Evolutionary conservation across 2,888 invertebrate species (phyloP), one percentile per base, ranked within the genome.

Genomic region (Anaspis maculata): DNA sequence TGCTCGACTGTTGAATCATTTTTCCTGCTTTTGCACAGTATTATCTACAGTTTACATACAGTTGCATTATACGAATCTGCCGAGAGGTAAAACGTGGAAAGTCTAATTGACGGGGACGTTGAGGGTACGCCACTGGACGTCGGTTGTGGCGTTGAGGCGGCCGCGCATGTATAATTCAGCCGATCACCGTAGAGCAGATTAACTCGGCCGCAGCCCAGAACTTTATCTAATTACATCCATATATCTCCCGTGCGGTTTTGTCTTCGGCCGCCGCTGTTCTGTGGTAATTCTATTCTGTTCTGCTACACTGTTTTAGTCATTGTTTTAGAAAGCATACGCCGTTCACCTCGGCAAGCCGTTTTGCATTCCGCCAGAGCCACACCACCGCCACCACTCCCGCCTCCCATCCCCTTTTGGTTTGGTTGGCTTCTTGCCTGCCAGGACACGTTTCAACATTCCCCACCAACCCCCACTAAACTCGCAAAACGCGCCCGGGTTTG

Each of bases 211-310:
- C 61, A 57, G 51, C 54, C 54, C 56, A 57, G 59, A 61, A 61
- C 60, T 61, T 61, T 56, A 61, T 60, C 60, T 61, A 61, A 61
- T 61, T 61, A 60, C 57, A 54, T 58, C 54, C 58, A 59, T 61
- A 59, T 57, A 61, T 60, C 59, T 60, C 60, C 49, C 52, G 37
- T 47, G 49, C 49, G 54, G 54, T 45, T 46, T 43, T 45, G 49
- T 50, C 50, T 52, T 51, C 41, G 46, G 37, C 39, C 43, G 39
- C 30, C 44, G 42, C 45, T 39, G 44, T 34, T 42, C 41, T 48
- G 49, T 33, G 49, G 48, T 46, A 40, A 45, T 48, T 49, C 52
- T 41, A 39, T 49, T 49, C 44, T 31, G 40, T 43, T 46, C 29
- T 37, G 43, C 39, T 44, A 44, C 41, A 39, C 39, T 40, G 40